Base-by-base conservation (phyloP, 2,888 invertebrate species). In the Ceriagrion tenellum region DNA sequence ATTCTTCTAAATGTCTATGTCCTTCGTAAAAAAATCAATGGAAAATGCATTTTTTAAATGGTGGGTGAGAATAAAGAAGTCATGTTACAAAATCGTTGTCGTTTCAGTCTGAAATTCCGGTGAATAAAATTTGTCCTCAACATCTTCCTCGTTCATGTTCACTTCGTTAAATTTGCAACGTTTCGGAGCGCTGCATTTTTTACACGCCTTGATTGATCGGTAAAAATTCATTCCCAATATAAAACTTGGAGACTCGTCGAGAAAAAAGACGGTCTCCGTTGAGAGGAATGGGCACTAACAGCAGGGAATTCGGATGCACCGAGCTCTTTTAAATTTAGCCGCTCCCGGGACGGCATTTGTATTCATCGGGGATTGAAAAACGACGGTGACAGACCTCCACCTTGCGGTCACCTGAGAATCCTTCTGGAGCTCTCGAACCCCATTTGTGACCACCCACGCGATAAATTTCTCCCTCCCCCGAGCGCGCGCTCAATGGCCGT, bases 371-470 rank as follows among this genome's bases (percentile, higher is more conserved):
- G 81, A 16, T 35, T 81, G 35, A 81, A 35, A 81, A 69, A 81
- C 30, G 35, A 35, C 35, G 81, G 18, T 35, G 74, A 8, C 30
- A n/a, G 30, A 81, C 30, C 26, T n/a, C 81, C 35, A 35, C n/a
- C 81, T 81, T 81, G 81, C 81, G 81, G 81, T 81, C 81, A 81
- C 81, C 81, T 81, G 81, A 47, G 47, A 13, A 35, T 81, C 81
- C 81, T 81, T 81, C 81, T 35, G 30, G 81, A 81, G 35, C 35
- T 26, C 81, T 81, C 81, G 35, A 81, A 18, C 74, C 74, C 74
- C 74, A n/a, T n/a, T 16, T 47, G 74, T 16, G 35, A 35, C 81
- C 81, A 2, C 81, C 35, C 81, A 2, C 81, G 81, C 81, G 6
- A 81, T 81, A 81, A 81, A 81, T 81, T 81, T 35, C 13, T 18